Conservation (phyloP, 2,888 invertebrate genomes). For the Drosophila lacicola region DNA sequence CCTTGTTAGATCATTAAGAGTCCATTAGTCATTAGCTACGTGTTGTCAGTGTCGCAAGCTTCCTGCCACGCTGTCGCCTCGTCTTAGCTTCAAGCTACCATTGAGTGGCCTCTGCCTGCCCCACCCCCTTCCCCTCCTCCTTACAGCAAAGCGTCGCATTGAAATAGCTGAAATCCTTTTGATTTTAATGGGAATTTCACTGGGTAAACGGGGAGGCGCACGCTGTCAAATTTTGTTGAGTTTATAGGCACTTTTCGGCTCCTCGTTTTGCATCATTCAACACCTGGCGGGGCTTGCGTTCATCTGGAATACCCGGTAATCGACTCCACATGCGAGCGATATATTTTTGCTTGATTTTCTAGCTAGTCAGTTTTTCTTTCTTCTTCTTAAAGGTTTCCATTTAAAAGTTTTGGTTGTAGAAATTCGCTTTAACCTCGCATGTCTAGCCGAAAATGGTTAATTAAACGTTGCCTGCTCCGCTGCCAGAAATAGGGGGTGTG, state of each 20-base stretch:
- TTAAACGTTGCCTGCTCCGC: constrained; percentile 51
- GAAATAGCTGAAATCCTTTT: constrained; percentile 61
- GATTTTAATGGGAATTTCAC: constrained; percentile 70
- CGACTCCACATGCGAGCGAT: constrained; percentile 31
- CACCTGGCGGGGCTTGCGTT: constrained; percentile 23
- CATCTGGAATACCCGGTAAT: constrained; percentile 51
- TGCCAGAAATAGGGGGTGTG: constrained; percentile 29
- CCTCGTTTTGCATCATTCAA: constrained; percentile 9
- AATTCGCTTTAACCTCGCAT: constrained; percentile 22
- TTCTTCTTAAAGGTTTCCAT: not conserved
- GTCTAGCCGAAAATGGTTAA: constrained; percentile 42
- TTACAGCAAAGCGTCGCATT: not conserved
- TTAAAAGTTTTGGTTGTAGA: not conserved
- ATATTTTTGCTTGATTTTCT: constrained; percentile 4
- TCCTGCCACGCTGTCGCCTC: constrained; percentile 41
- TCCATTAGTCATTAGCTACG: constrained; percentile 82
- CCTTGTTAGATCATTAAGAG: constrained; percentile 82
- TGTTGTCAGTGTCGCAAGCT: constrained; percentile 43
- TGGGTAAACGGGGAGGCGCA: constrained; percentile 31
- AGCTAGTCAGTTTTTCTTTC: not conserved
- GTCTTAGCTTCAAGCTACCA: constrained; percentile 31
- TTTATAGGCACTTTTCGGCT: constrained; percentile 27
- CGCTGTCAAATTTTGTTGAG: constrained; percentile 46
- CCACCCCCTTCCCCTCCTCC: not conserved
- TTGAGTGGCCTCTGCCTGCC: constrained; percentile 5